Base-by-base conservation (phyloP, 2,113 vertebrate species). In the Euleptes europaea region DNA sequence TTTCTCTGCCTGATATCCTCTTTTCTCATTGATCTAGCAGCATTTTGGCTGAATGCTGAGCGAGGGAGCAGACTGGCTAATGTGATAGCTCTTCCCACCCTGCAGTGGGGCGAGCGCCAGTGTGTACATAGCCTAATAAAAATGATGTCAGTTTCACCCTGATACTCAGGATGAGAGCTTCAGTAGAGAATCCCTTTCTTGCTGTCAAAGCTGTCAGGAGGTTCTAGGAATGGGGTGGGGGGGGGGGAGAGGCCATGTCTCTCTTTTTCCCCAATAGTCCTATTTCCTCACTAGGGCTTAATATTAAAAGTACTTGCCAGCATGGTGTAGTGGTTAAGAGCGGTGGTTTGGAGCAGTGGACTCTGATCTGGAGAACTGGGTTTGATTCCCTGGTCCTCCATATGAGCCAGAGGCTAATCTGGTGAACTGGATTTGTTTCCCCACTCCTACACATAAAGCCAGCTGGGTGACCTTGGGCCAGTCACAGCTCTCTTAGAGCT, bases 31-130 rank as follows among this genome's bases (percentile, higher is more conserved):
- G 84, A 88, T 91, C 85, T 88, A 90, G 75, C 84, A 85, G 84
- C 73, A 10, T 88, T 92, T 91, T 86, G 87, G 81, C 90, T 76
- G 85, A 91, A 80, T 86, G 89, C 74, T 90, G 90, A 85, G 84
- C 88, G 89, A 91, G 67, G 90, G 84, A 92, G 90, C 91, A 84
- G 85, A 89, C n/a, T 47, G 42, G 69, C 49, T 78, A 76, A 70
- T 77, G 65, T 31, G 33, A 78, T 71, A 42, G 49, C 38, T 47
- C 66, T 85, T 85, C 84, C 67, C 67, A 72, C 40, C 38, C 40
- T 85, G 76, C 76, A 47, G 21, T 57, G 47, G 69, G 40, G n/a
- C 57, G 26, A 79, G 76, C 31, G 12, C n/a, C 79, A 47, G 38
- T 77, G 60, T 63, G n/a, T 60, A 44, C 54, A 35, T 33, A 79